Conservation (phyloP, 2,797 vertebrate genomes). For the Phalloptychus januarius region DNA sequence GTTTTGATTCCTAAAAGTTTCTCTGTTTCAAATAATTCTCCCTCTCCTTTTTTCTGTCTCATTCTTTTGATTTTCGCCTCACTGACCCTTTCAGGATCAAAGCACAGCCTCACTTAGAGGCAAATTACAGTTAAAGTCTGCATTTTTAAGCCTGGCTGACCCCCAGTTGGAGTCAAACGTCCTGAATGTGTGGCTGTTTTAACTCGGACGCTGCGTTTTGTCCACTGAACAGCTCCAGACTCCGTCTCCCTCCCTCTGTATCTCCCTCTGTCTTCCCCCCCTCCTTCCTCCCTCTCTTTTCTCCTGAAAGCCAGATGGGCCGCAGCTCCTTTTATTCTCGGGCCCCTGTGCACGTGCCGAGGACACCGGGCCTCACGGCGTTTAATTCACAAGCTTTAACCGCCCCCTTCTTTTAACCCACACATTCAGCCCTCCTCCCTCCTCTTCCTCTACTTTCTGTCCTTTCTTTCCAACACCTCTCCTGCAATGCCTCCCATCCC, state of each 20-base stretch:
- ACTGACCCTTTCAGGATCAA: slow-evolving; percentile 2
- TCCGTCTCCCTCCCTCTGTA: not conserved
- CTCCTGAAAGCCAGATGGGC: slow-evolving; percentile 77
- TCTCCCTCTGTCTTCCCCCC: not conserved
- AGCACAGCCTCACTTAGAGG: not conserved
- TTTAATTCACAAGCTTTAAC: slow-evolving; percentile 77
- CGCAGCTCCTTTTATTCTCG: slow-evolving; percentile 67
- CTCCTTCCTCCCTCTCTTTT: not conserved
- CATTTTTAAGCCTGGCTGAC: not conserved
- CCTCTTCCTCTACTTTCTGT: slow-evolving; percentile 42
- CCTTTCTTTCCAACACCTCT: slow-evolving; percentile 5
- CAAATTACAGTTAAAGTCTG: slow-evolving; percentile 18
- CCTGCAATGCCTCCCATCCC: not conserved
- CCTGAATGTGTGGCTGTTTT: slow-evolving; percentile 36
- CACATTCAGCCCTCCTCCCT: slow-evolving; percentile 28
- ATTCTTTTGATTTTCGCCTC: not conserved
- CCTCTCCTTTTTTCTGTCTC: not conserved
- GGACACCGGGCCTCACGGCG: slow-evolving; percentile 77
- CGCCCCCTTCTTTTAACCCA: slow-evolving; percentile 65
- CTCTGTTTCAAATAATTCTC: not conserved
- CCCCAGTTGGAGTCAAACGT: slow-evolving; percentile 29
- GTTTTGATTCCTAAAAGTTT: slow-evolving; percentile 6
- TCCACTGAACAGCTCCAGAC: not conserved
- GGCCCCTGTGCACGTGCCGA: slow-evolving; percentile 80
- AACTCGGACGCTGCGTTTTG: slow-evolving; percentile 9